These are phyloP conservation scores for Metallyticus violacea DNA, from an alignment of 2,888 invertebrate genomes.

Conservation along the genomic window DNA sequence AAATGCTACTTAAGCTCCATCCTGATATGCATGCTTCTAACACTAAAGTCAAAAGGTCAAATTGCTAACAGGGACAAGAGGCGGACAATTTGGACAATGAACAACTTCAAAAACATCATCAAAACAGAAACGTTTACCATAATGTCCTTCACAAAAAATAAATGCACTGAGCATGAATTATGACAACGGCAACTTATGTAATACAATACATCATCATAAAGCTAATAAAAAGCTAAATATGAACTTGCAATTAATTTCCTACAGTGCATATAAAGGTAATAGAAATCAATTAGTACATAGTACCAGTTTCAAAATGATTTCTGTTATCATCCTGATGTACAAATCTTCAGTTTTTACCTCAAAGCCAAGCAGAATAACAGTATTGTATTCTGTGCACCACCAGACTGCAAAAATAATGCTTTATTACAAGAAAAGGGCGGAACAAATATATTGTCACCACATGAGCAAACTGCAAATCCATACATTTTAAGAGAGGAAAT, in stretches of 20 bases:
- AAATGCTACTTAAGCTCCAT: background rate
- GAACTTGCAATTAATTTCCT: no score
- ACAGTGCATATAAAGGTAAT: background rate
- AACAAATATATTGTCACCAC: background rate
- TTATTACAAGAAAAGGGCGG: background rate
- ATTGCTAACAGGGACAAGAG: background rate
- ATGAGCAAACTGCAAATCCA: slow-evolving; percentile 3
- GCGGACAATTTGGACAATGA: background rate
- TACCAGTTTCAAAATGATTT: background rate
- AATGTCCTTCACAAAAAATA: background rate
- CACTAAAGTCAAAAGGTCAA: background rate
- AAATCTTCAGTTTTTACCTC: background rate
- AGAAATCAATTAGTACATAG: background rate
- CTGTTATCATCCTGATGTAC: background rate
- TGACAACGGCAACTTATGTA: no score
- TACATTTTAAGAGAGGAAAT: background rate
- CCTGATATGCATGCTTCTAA: background rate
- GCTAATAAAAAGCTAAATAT: no score
- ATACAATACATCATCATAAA: background rate
- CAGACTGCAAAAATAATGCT: background rate
- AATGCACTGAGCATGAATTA: background rate
- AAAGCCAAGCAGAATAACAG: background rate
- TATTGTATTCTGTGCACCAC: background rate
- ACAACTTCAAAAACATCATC: background rate
- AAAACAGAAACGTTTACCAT: background rate